Conservation (phyloP, 92 coral and sea anemone species). For the Actinostola sp. region DNA sequence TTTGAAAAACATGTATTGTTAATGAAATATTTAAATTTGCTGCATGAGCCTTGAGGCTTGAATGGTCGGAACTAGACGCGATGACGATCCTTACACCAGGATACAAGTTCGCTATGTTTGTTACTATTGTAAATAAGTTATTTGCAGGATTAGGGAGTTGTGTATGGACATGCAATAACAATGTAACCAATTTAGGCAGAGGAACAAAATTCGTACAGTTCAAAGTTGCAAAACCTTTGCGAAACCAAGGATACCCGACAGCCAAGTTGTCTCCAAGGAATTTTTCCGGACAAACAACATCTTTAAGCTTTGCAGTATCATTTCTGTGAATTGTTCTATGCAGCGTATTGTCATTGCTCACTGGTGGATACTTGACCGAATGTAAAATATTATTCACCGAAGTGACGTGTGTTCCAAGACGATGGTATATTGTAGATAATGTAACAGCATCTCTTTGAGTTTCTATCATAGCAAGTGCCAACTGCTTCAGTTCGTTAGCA, state of each 20-base stretch:
- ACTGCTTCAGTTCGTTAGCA: constrained; percentile 43
- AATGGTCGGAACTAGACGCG: constrained; percentile 27
- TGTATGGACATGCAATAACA: constrained; percentile 53
- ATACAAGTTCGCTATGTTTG: constrained; percentile 44
- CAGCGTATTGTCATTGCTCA: constrained; percentile 10
- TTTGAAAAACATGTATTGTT: constrained; percentile 13
- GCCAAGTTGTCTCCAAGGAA: constrained; percentile 77
- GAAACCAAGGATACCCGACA: constrained; percentile 90
- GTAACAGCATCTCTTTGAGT: constrained; percentile 49
- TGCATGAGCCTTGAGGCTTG: background rate
- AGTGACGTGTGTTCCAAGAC: constrained; percentile 59
- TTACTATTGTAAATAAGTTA: constrained; percentile 3
- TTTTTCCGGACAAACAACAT: constrained; percentile 91
- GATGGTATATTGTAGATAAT: constrained; percentile 47
- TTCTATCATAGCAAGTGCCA: constrained; percentile 58
- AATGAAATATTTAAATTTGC: constrained; percentile 35
- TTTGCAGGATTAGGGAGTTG: constrained; percentile 28
- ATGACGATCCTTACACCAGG: constrained; percentile 61
- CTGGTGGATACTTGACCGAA: constrained; percentile 40
- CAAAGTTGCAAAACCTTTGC: constrained; percentile 77
- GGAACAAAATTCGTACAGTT: constrained; percentile 78
- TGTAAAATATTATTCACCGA: constrained; percentile 43
- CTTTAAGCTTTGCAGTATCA: constrained; percentile 4
- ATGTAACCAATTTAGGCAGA: constrained; percentile 60
- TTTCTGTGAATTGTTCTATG: background rate